Percentiles rank a stretch among this genome's conserved stretches.
Conservation (phyloP, 2,888 invertebrate species). For the Chalcis sispes region DNA sequence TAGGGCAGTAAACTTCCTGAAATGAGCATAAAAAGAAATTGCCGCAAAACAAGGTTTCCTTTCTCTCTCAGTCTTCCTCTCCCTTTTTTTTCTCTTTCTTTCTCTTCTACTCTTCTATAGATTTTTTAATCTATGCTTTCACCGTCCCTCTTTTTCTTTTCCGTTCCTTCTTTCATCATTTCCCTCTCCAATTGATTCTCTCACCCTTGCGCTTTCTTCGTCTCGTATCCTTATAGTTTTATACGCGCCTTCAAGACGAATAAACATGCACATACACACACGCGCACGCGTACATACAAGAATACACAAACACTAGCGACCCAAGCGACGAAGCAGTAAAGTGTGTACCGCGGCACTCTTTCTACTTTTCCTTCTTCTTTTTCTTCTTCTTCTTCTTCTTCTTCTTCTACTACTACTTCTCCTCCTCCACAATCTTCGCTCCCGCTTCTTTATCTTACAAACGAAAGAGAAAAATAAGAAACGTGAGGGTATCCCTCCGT, state of each 20-base stretch:
- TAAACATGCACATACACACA: neutral
- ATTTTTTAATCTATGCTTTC: conserved; percentile 48
- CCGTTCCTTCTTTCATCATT: conserved; percentile 16
- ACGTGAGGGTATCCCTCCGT: conserved; percentile 37
- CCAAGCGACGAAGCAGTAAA: conserved; percentile 34
- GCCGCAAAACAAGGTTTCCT: conserved; percentile 55
- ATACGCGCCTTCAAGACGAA: neutral
- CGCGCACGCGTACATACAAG: neutral
- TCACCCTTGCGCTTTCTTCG: neutral
- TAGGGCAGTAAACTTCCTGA: conserved; percentile 52
- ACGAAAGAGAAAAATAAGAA: conserved; percentile 43
- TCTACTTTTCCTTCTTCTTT: neutral
- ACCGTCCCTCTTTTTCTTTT: neutral
- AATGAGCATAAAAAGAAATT: conserved; percentile 50
- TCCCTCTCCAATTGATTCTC: conserved; percentile 39
- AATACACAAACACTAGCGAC: no score
- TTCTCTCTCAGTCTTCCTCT: conserved; percentile 10
- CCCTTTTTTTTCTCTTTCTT: conserved; percentile 33
- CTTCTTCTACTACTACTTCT: no score
- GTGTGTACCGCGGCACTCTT: conserved; percentile 24
- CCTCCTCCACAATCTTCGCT: neutral
- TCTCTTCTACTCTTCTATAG: conserved; percentile 7
- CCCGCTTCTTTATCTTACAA: conserved; percentile 36
- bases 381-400: neutral
- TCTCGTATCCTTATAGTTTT: no score